A percentile compares a stretch with the other conserved stretches of the same genome.
Conservation (phyloP, 2,888 invertebrate genomes). For the Iphiclides podalirius region DNA sequence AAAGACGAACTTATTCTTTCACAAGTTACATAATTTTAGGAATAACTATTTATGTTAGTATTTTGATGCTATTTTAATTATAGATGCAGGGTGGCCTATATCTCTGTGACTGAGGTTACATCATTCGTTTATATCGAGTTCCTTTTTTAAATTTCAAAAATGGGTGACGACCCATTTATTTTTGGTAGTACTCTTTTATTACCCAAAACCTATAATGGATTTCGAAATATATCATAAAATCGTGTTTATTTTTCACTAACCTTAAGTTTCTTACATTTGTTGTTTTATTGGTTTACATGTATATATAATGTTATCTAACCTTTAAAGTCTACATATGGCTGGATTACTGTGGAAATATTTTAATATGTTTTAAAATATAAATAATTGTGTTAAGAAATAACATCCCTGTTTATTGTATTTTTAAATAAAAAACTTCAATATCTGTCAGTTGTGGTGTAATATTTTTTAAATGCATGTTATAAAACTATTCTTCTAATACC, state of each 20-base stretch:
- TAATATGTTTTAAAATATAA: background rate
- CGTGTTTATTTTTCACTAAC: slow-evolving; percentile 1
- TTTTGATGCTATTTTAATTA: slow-evolving; percentile 70
- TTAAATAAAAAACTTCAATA: no score
- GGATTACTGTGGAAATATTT: background rate
- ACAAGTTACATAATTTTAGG: slow-evolving; percentile 68
- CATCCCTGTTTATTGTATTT: no score
- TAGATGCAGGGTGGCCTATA: slow-evolving; percentile 59
- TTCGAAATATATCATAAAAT: background rate
- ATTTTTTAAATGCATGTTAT: no score
- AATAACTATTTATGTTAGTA: slow-evolving; percentile 51
- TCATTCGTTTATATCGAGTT: slow-evolving; percentile 36
- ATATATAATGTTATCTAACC: no score
- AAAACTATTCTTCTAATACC: no score
- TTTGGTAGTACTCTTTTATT: slow-evolving; percentile 33
- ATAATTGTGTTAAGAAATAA: no score
- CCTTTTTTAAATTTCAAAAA: slow-evolving; percentile 27
- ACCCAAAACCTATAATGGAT: background rate
- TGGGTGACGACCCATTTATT: slow-evolving; percentile 34
- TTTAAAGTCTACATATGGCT: background rate
- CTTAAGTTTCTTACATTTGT: background rate
- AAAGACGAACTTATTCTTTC: slow-evolving; percentile 27
- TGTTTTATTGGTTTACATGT: no score
- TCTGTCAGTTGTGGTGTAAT: no score
- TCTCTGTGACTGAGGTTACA: slow-evolving; percentile 43